These are phyloP conservation scores for Hypanus sabinus DNA, from an alignment of 2,113 vertebrate species.

Conservation along the genomic window DNA sequence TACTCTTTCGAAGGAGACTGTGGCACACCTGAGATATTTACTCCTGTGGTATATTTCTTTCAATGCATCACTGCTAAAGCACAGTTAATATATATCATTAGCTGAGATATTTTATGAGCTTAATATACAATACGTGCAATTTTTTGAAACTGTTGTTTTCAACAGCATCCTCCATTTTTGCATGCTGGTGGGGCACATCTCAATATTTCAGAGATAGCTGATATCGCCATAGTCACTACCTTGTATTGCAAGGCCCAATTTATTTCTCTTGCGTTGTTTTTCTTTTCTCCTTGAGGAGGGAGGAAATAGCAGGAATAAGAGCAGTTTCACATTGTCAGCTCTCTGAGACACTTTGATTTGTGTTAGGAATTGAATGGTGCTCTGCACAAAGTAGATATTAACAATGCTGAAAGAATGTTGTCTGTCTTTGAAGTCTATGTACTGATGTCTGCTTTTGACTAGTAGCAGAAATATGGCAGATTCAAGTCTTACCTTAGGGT, in stretches of 20 bases:
- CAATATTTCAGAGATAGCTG: constrained; percentile 3
- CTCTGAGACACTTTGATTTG: constrained; percentile 12
- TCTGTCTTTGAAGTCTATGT: constrained; percentile 1
- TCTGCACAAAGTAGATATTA: not conserved
- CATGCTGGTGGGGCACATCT: not conserved
- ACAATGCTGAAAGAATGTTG: not conserved
- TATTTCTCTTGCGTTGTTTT: not conserved
- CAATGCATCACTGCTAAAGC: constrained; percentile 25
- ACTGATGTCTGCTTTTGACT: constrained; percentile 4
- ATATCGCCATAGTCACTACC: not conserved
- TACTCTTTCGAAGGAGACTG: too few species aligned
- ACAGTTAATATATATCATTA: constrained; percentile 19
- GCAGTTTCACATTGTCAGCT: not conserved
- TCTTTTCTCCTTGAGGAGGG: not conserved
- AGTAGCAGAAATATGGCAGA: not conserved
- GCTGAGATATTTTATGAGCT: not conserved
- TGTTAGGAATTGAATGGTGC: not conserved
- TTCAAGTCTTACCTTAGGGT: not conserved
- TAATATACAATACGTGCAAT: not conserved
- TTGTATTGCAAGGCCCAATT: not conserved
- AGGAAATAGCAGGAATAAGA: not conserved
- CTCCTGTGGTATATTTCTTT: not conserved
- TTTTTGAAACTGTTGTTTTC: constrained; percentile 17
- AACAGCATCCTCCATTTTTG: constrained; percentile 1
- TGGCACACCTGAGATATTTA: not conserved